phyloP scores from a whole-genome alignment of 2,797 vertebrate genomes.

The Myripristis murdjan region DNA sequence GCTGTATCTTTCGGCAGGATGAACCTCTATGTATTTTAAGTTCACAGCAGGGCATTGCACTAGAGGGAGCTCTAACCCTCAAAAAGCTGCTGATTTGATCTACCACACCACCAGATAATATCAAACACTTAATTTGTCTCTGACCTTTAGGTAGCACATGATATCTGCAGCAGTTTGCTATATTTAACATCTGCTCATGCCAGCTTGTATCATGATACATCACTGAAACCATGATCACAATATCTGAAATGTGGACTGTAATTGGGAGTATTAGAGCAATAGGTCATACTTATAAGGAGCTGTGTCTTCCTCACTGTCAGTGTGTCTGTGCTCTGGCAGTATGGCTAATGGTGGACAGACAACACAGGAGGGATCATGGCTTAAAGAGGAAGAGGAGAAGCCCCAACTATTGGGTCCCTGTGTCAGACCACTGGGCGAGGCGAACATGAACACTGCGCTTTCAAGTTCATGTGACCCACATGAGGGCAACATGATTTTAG shows the following conservation, averaged over 20 bases:
- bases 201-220: slow-evolving; percentile 3
- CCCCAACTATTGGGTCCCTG: slow-evolving; percentile 5
- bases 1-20: slow-evolving; percentile 1
- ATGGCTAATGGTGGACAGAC: slow-evolving; percentile 46
- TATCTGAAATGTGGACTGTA: slow-evolving; percentile 7
- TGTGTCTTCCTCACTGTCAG: slow-evolving; percentile 3
- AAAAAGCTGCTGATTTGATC: slow-evolving; percentile 3
- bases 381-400: slow-evolving; percentile 32
- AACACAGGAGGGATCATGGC: neutral
- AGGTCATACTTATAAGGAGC: neutral
- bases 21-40: neutral
- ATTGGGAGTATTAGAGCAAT: neutral
- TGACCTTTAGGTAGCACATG: slow-evolving; percentile 6
- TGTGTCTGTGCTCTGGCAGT: slow-evolving; percentile 31
- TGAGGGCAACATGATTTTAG: slow-evolving; percentile 36
- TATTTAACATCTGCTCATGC: neutral
- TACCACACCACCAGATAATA: neutral
- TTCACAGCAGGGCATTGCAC: neutral
- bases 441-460: slow-evolving; percentile 22
- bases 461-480: slow-evolving; percentile 43
- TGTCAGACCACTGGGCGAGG: slow-evolving; percentile 30
- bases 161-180: neutral
- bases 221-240: slow-evolving; percentile 6
- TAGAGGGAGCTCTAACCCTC: neutral
- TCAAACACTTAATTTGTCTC: neutral